These are phyloP conservation scores for Heliornis fulica DNA, from an alignment of 2,113 vertebrate species.

Conservation along the genomic window DNA sequence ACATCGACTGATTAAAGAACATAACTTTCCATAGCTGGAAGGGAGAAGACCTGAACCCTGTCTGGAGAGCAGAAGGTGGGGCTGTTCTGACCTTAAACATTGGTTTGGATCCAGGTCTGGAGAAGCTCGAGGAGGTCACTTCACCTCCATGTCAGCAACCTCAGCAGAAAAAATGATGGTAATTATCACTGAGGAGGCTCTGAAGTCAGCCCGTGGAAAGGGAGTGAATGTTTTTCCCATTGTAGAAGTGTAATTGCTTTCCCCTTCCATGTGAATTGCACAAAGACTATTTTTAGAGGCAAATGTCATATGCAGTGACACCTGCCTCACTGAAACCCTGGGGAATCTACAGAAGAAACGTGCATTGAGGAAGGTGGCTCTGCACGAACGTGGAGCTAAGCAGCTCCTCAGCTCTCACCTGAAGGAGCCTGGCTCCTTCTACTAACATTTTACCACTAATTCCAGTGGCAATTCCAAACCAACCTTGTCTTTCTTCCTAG, in stretches of 20 bases:
- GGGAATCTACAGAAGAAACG: background rate
- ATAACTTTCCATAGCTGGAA: slow-evolving; percentile 15
- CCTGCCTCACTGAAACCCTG: background rate
- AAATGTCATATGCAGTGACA: background rate
- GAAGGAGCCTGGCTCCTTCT: background rate
- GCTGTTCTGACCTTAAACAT: background rate
- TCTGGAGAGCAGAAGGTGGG: background rate
- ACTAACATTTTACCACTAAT: background rate
- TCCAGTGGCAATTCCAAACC: background rate
- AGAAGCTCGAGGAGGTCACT: background rate
- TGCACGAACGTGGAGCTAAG: background rate
- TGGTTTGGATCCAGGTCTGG: background rate
- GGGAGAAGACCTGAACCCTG: background rate
- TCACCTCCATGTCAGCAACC: background rate
- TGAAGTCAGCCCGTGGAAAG: background rate
- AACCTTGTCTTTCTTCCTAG: background rate
- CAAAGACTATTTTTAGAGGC: slow-evolving; percentile 33
- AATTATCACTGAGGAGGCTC: background rate
- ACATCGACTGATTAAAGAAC: background rate
- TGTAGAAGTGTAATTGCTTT: background rate
- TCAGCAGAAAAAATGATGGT: slow-evolving; percentile 17
- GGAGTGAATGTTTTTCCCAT: slow-evolving; percentile 26
- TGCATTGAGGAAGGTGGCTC: background rate
- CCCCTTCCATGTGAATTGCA: background rate
- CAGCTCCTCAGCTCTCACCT: background rate